phyloP scores from a whole-genome alignment of 1,140 invertebrate genomes.

The Drosophila mauritiana region DNA sequence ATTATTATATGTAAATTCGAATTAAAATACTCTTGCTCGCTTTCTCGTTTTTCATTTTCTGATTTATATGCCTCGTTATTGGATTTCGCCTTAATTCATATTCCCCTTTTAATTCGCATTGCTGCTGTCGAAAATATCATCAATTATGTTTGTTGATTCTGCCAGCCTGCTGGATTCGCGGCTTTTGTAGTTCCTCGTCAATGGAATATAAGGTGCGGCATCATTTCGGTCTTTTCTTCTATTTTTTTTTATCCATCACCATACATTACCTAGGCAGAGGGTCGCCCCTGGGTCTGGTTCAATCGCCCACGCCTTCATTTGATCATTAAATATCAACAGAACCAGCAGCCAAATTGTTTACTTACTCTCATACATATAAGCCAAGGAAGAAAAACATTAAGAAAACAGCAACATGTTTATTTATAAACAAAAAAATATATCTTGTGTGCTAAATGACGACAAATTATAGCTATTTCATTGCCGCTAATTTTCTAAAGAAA shows the following conservation, averaged over 20 bases:
- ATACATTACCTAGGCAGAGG: conserved; percentile 36
- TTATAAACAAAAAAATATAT: conserved; percentile 61
- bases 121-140: conserved; percentile 53
- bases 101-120: conserved; percentile 40
- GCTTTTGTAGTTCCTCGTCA: conserved; percentile 42
- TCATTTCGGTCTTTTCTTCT: conserved; percentile 11
- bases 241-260: conserved; percentile 6
- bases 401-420: conserved; percentile 50
- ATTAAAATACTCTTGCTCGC: conserved; percentile 25
- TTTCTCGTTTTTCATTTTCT: conserved; percentile 29
- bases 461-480: conserved; percentile 61
- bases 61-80: conserved; percentile 47
- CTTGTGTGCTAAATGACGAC: conserved; percentile 63
- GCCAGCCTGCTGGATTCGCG: conserved; percentile 18
- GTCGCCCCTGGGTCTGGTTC: conserved; percentile 50
- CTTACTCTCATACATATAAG: background rate
- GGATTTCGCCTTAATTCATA: conserved; percentile 35
- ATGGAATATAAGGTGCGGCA: conserved; percentile 52
- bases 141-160: conserved; percentile 56
- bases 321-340: conserved; percentile 24
- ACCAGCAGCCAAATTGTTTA: conserved; percentile 43
- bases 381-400: conserved; percentile 13
- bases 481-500: conserved; percentile 51
- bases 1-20: conserved; percentile 21
- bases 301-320: conserved; percentile 52